A percentile compares a stretch with the other conserved stretches of the same genome.
phyloP scores from a whole-genome alignment of 2,113 vertebrate species.

The Protobothrops mucrosquamatus region DNA sequence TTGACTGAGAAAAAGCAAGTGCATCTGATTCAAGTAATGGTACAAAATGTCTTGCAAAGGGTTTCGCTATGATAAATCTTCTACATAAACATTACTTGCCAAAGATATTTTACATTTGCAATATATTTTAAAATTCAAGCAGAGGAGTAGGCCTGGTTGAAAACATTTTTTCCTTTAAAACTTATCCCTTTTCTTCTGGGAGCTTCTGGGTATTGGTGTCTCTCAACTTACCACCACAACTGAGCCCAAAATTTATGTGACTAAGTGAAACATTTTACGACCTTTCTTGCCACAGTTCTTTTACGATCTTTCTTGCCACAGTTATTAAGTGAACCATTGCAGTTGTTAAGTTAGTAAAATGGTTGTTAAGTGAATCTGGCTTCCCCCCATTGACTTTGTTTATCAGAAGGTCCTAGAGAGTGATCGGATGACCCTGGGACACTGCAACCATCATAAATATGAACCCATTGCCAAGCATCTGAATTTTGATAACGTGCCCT shows the following conservation, averaged over 20 bases:
- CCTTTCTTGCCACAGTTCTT: neutral
- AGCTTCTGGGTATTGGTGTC: neutral
- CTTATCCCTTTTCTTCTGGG: neutral
- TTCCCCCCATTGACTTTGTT: no score
- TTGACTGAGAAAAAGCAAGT: neutral
- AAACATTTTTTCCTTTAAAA: neutral
- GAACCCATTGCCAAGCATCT: neutral
- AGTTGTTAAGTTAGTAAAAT: no score
- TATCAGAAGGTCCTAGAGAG: no score
- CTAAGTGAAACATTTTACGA: neutral
- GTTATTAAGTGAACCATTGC: no score
- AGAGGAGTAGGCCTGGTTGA: neutral
- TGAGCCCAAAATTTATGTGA: neutral
- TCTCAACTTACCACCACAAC: neutral
- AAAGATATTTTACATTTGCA: neutral
- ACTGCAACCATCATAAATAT: neutral
- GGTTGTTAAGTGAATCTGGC: no score
- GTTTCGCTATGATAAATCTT: neutral
- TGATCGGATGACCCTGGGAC: neutral
- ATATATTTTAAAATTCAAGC: neutral
- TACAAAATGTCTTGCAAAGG: neutral
- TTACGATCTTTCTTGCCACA: no score
- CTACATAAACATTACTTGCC: neutral
- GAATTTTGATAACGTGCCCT: neutral
- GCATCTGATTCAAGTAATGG: neutral